These are phyloP conservation scores for Pipistrellus pipistrellus DNA, from an alignment of 2,797 vertebrate species.

Conservation along the genomic window DNA sequence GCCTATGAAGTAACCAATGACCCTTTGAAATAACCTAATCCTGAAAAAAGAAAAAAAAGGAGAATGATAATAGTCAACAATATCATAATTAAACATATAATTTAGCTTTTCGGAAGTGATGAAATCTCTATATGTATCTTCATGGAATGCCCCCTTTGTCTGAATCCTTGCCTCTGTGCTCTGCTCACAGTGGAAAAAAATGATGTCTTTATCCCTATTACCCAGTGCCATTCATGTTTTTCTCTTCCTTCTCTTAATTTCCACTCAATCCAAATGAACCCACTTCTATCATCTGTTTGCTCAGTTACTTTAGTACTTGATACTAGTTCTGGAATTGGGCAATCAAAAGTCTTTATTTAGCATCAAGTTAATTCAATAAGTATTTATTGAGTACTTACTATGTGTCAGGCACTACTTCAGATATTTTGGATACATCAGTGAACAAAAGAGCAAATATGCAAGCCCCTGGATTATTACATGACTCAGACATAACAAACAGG, in stretches of 20 bases:
- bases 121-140: background rate
- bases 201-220: background rate
- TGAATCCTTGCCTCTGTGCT: background rate
- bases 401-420: background rate
- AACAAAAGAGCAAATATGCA: background rate
- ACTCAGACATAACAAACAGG: background rate
- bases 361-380: background rate
- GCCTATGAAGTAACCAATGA: background rate
- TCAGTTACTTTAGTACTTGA: background rate
- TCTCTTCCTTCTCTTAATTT: conserved; percentile 26
- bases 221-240: background rate
- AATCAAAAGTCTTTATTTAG: background rate
- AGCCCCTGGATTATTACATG: background rate
- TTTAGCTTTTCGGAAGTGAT: background rate
- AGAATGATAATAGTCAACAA: background rate
- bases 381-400: background rate
- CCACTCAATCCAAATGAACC: background rate
- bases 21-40: background rate
- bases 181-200: background rate
- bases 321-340: background rate
- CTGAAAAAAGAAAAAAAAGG: background rate
- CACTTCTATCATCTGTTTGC: background rate
- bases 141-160: background rate
- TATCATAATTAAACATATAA: conserved; percentile 23
- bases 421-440: background rate